Evolutionary conservation across 2,113 vertebrate species (phyloP).

Genomic region (Perca fluviatilis): DNA sequence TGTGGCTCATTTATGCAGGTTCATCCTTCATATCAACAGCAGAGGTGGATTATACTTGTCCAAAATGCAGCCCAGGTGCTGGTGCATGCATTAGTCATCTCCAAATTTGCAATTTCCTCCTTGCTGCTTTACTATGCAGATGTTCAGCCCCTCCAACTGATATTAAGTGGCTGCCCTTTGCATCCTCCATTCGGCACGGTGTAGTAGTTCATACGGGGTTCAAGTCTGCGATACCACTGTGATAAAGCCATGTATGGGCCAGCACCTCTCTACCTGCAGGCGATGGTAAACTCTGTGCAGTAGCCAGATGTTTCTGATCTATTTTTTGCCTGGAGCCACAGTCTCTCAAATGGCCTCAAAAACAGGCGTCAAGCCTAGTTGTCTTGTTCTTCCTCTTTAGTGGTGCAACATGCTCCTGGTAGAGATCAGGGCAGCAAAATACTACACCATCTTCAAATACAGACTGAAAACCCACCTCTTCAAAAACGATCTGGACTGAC

Average conservation of each 20-base stretch:
- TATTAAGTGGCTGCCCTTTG: constrained; percentile 29
- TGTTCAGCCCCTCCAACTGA: constrained; percentile 33
- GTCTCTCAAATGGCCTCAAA: constrained; percentile 44
- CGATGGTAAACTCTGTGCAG: constrained; percentile 55
- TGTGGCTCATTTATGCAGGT: constrained; percentile 25
- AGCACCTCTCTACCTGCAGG: constrained; percentile 50
- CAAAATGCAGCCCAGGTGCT: constrained; percentile 48
- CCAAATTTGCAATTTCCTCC: constrained; percentile 50
- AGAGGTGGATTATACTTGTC: constrained; percentile 26
- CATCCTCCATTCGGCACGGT: constrained; percentile 12
- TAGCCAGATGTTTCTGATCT: constrained; percentile 57
- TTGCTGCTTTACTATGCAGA: constrained; percentile 42
- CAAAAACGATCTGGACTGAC: constrained; percentile 8
- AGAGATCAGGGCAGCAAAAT: constrained; percentile 33
- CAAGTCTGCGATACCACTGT: not conserved
- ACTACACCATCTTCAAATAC: constrained; percentile 21
- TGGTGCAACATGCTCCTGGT: constrained; percentile 24
- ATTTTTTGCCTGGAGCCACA: constrained; percentile 54
- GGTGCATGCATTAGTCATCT: constrained; percentile 50
- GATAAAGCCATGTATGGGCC: constrained; percentile 27
- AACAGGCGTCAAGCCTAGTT: constrained; percentile 31
- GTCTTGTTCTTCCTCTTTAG: constrained; percentile 39
- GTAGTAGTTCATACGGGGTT: constrained; percentile 23
- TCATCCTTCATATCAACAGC: constrained; percentile 34
- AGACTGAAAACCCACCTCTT: constrained; percentile 7